Percentiles rank a stretch among this genome's conserved stretches.
Conservation (phyloP, 1,140 invertebrate species). For the Hylaeus anthracinus region DNA sequence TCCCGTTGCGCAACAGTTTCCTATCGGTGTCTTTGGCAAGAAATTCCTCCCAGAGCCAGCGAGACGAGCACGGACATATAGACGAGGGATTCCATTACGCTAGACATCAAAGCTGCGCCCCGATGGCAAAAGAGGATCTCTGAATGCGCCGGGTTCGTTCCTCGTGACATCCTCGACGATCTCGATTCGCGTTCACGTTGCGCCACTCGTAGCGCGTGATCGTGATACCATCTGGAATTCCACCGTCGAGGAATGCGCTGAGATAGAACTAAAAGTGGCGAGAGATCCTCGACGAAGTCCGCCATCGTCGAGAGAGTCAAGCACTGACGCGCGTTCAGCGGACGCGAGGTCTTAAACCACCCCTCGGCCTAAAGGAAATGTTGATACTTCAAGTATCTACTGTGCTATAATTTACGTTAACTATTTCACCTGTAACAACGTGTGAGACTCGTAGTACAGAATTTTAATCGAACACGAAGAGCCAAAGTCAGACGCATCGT, state of each 20-base stretch:
- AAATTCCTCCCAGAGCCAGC: background rate
- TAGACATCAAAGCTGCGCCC: conserved; percentile 61
- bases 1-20: background rate
- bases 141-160: conserved; percentile 6
- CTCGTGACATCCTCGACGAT: conserved; percentile 21
- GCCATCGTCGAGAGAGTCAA: background rate
- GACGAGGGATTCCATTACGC: conserved; percentile 59
- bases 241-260: conserved; percentile 18
- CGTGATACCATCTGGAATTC: background rate
- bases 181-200: conserved; percentile 15
- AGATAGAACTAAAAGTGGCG: background rate
- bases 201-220: background rate
- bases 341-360: too few species aligned
- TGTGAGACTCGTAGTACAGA: too few species aligned
- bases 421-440: too few species aligned
- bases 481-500: too few species aligned
- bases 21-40: background rate
- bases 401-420: too few species aligned
- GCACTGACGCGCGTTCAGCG: background rate
- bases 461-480: too few species aligned
- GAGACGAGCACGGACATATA: too few species aligned
- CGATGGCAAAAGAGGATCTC: conserved; percentile 19
- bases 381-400: too few species aligned
- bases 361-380: too few species aligned
- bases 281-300: background rate